A percentile compares a stretch with the other conserved stretches of the same genome.
These are phyloP conservation scores for Molossus molossus DNA, from an alignment of 2,797 vertebrate species.

Conservation along the genomic window DNA sequence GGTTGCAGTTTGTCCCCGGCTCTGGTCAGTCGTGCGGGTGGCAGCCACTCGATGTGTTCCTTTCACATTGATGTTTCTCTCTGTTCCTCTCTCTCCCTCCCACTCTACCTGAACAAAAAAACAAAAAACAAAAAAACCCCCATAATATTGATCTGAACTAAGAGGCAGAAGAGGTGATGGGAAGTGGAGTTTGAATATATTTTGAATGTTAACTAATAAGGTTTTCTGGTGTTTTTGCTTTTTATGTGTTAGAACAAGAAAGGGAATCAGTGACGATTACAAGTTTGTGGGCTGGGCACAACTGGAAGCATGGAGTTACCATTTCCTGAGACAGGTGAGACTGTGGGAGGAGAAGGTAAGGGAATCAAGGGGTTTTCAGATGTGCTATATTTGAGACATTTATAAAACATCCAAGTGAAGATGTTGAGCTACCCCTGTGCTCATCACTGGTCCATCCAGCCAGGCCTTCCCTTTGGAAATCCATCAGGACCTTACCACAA, in stretches of 20 bases:
- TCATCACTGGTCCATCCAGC: background rate
- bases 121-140: too few species aligned
- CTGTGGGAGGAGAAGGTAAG: background rate
- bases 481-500: background rate
- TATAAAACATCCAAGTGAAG: background rate
- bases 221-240: constrained; percentile 56
- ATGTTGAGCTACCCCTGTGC: background rate
- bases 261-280: background rate
- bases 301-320: background rate
- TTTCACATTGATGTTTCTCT: too few species aligned
- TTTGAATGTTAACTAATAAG: background rate
- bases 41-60: too few species aligned
- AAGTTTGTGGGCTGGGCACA: background rate
- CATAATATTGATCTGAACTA: background rate
- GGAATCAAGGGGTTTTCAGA: background rate
- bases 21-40: too few species aligned
- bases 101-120: too few species aligned
- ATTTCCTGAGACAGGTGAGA: background rate
- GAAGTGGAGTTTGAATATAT: background rate
- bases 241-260: constrained; percentile 1
- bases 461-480: background rate
- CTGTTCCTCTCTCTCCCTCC: too few species aligned
- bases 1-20: too few species aligned
- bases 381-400: constrained; percentile 3
- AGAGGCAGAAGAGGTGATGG: background rate